Base-by-base conservation (phyloP, 2,888 invertebrate genomes). In the Euproctis similis region DNA sequence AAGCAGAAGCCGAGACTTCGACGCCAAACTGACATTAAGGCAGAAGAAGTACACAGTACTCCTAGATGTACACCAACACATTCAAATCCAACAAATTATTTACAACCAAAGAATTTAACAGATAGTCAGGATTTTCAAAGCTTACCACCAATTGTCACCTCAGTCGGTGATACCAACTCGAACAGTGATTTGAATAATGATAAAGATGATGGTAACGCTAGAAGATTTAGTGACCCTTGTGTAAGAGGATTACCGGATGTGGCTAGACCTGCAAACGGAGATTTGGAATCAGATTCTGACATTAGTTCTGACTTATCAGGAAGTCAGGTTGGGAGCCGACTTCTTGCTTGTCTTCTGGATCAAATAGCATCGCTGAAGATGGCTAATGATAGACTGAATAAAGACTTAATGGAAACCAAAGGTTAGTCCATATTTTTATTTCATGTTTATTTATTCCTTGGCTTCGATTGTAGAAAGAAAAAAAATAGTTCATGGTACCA, bases 351-450 rank as follows among this genome's bases (percentile, higher is more conserved):
- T 34, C 77, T 93, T 16, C 86, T 92, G 40, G 92, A 92, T 53
- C 93, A 93, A 78, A 91, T 93, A 44, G 82, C 87, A 53, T 67
- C 88, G 30, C 62, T 93, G 47, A 92, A 91, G 60, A 88, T 91
- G 48, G 87, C 88, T 32, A 93, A 93, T 71, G 87, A 90, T 48
- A 91, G 90, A 80, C 86, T 93, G 58, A 91, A 87, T 55, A 88
- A 90, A 62, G 92, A 93, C 62, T 85, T 93, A 49, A 87, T 89
- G 55, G 91, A 92, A 53, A 88, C 92, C 33, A 90, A 89, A 85
- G 88, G 91, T n/a, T 84, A 72, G 66, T 11, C n/a, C n/a, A n/a
- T n/a, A n/a, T n/a, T n/a, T n/a, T n/a, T n/a, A n/a, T n/a, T n/a
- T n/a, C n/a, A n/a, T n/a, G n/a, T n/a, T n/a, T n/a, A n/a, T n/a